Percentiles rank a stretch among this genome's conserved stretches.
phyloP scores from a whole-genome alignment of 2,113 vertebrate species.

The Oostethus manadensis region DNA sequence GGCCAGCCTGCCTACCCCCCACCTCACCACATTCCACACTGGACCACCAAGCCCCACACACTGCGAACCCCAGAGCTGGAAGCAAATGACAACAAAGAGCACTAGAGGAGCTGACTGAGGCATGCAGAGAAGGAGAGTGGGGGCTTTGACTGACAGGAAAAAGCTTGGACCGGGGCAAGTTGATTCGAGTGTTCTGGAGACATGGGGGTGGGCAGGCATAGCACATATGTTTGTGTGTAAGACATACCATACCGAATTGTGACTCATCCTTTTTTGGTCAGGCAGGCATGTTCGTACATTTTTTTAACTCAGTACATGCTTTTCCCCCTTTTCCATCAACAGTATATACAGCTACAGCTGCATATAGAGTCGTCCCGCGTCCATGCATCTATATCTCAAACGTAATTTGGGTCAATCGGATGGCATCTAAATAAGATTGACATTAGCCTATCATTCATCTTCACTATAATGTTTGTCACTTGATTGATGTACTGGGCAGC shows the following conservation, averaged over 20 bases:
- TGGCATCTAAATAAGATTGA: no score
- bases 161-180: constrained; percentile 34
- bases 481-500: no score
- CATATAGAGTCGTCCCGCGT: no score
- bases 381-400: no score
- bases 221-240: constrained; percentile 18
- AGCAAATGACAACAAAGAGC: constrained; percentile 64
- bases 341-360: no score
- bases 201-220: constrained; percentile 12
- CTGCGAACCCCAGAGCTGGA: constrained; percentile 64
- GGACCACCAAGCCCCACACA: constrained; percentile 89
- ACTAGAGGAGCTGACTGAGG: constrained; percentile 41
- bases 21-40: constrained; percentile 77
- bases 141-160: constrained; percentile 59
- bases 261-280: constrained; percentile 38
- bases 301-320: constrained; percentile 8
- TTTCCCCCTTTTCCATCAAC: no score
- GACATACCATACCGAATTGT: constrained; percentile 29
- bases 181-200: constrained; percentile 21
- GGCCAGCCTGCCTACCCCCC: constrained; percentile 40
- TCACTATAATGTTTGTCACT: no score
- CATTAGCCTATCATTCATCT: no score
- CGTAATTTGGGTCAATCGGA: no score
- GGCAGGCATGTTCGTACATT: constrained; percentile 25
- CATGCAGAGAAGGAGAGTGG: constrained; percentile 33